Percentiles rank a stretch among this genome's conserved stretches.
Conservation (phyloP, 1,140 invertebrate genomes). For the Hyles vespertilio region DNA sequence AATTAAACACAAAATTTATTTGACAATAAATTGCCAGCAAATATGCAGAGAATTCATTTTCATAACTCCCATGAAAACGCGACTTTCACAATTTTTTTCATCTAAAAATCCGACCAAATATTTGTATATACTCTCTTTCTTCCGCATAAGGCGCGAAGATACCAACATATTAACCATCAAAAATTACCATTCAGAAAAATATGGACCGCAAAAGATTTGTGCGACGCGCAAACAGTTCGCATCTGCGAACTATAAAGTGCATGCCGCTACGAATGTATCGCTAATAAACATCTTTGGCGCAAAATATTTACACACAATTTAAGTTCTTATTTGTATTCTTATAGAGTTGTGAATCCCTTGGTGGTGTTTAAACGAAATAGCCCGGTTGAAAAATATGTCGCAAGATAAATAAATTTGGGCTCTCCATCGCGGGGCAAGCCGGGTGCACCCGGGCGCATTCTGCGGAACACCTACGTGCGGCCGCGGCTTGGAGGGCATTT, state of each 20-base stretch:
- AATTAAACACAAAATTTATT: too few species aligned
- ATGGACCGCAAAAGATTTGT: conserved; percentile 34
- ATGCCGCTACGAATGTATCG: conserved; percentile 35
- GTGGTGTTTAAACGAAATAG: conserved; percentile 14
- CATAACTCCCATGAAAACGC: too few species aligned
- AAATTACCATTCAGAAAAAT: conserved; percentile 24
- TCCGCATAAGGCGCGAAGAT: too few species aligned
- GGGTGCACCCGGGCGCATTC: neutral
- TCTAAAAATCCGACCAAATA: too few species aligned
- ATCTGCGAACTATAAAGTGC: conserved; percentile 30
- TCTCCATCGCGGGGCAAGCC: neutral
- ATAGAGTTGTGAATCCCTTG: conserved; percentile 10
- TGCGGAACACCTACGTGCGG: neutral
- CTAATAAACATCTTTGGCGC: conserved; percentile 33
- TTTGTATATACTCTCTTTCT: too few species aligned
- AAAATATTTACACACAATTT: conserved; percentile 2
- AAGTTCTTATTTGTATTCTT: neutral
- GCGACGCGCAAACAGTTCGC: conserved; percentile 7
- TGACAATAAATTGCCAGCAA: too few species aligned
- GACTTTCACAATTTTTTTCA: too few species aligned
- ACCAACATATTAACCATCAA: neutral
- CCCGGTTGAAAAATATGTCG: conserved; percentile 15
- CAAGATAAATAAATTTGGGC: conserved; percentile 20
- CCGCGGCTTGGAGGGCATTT: neutral
- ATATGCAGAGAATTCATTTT: too few species aligned